Percentiles rank a stretch among this genome's conserved stretches.
phyloP scores from a whole-genome alignment of 2,113 vertebrate genomes.

The Corynorhinus townsendii region DNA sequence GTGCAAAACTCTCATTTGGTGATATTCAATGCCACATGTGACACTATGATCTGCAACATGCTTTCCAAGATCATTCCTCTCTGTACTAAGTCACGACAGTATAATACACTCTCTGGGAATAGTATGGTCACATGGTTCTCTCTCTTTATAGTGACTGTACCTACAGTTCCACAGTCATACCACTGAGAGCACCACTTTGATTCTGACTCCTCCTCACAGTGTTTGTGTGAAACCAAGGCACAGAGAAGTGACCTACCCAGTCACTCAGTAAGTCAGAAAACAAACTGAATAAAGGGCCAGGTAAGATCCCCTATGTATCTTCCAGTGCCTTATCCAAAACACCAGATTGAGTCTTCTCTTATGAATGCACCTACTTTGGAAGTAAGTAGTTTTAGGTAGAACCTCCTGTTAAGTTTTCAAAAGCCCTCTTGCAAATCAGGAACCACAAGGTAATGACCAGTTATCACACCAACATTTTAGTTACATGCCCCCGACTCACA shows the following conservation, averaged over 20 bases:
- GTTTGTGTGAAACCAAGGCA: conserved; percentile 24
- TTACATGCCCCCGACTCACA: conserved; percentile 42
- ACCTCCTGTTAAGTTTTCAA: neutral
- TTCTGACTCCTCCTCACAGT: conserved; percentile 24
- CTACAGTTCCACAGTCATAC: neutral
- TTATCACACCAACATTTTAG: conserved; percentile 49
- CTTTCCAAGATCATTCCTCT: neutral
- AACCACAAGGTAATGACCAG: conserved; percentile 29
- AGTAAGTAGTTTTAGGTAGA: neutral
- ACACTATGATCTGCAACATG: neutral
- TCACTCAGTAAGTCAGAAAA: conserved; percentile 26
- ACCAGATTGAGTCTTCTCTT: neutral
- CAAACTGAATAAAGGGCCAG: neutral
- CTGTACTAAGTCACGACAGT: neutral
- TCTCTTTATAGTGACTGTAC: neutral
- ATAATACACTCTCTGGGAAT: neutral
- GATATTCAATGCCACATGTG: neutral
- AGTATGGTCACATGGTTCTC: neutral
- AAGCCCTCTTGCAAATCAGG: conserved; percentile 17
- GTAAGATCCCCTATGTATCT: neutral
- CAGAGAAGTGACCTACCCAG: neutral
- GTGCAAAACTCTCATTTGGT: neutral
- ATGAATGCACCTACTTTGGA: neutral
- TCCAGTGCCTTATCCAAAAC: neutral
- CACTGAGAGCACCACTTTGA: neutral